Evolutionary conservation across 2,797 vertebrate genomes (phyloP), one percentile per base, ranked within the genome.

Genomic region (Acanthornis magna): DNA sequence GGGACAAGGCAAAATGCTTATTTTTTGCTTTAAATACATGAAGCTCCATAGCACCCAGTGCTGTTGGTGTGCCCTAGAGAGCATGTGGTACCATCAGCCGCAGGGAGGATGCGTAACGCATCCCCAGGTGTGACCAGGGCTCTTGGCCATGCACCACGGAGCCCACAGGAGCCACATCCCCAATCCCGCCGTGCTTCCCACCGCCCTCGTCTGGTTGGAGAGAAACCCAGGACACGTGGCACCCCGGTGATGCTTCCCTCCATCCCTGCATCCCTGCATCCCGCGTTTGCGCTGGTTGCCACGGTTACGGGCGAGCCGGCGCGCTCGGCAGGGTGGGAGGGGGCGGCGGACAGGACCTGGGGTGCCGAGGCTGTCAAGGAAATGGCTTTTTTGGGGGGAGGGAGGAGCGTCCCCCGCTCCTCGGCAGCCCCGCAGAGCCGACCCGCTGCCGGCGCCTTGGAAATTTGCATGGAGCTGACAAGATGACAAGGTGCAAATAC

Each of bases 401-500:
- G 79, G 73, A 78, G 83, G 63, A 65, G 61, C 14, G 2, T 87
- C 8, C 8, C 58, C 63, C 3, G 1, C 55, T 61, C 62, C 76
- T 51, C 63, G 0, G 77, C 83, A 70, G 61, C 92, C 54, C 57
- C 10, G 4, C 87, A 19, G 86, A 81, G 85, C 76, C 10, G 26
- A 74, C 73, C 94, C 74, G 78, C 91, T 85, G 65, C 21, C 13
- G 63, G 74, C 13, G 47, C 91, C 50, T 50, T 8, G 83, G 75
- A 66, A 47, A 96, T 95, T 94, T 87, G 86, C 93, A 92, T 93
- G 80, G 88, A 93, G 88, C 85, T 97, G 93, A 91, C 91, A 89
- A 92, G 94, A 96, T 94, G 93, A 91, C 96, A 96, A 94, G 95
- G 94, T 96, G 94, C 93, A 96, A 93, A 96, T 91, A 81, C 12